These are phyloP conservation scores for Chondrilla cf. caribensis DNA, from an alignment of 37 sponge, comb jelly and placozoan species.

Conservation along the genomic window DNA sequence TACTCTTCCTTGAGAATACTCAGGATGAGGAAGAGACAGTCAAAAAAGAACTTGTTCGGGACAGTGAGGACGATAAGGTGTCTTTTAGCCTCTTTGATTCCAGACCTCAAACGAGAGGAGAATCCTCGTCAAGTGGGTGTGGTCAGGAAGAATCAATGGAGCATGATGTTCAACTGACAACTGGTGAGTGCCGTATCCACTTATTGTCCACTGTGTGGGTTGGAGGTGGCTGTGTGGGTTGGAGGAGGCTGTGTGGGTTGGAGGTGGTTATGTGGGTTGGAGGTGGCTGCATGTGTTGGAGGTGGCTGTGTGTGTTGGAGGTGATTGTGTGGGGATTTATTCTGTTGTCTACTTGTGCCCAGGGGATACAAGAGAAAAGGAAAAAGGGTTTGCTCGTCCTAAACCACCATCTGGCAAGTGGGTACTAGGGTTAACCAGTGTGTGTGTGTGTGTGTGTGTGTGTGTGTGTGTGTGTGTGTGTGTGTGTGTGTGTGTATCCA, in stretches of 20 bases:
- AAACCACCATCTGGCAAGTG: background rate
- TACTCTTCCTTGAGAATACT: too few species aligned
- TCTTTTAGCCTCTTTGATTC: slow-evolving; percentile 24
- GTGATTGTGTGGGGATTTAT: too few species aligned
- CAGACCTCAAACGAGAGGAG: background rate
- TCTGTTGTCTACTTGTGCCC: background rate
- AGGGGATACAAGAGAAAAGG: background rate
- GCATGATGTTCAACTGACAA: background rate
- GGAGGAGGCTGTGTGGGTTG: too few species aligned
- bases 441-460: too few species aligned
- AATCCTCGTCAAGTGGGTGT: slow-evolving; percentile 28
- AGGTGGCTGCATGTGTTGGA: too few species aligned
- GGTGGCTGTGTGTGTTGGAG: too few species aligned
- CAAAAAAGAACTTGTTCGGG: background rate
- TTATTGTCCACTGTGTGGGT: background rate
- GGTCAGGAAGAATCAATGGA: background rate
- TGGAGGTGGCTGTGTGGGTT: too few species aligned
- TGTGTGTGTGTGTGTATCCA: too few species aligned
- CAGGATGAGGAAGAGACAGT: slow-evolving; percentile 70
- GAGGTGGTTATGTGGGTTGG: too few species aligned
- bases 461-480: too few species aligned
- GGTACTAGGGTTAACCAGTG: too few species aligned
- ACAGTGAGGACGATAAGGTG: background rate
- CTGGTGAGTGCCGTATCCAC: background rate
- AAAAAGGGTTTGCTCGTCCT: slow-evolving; percentile 5